Base-by-base conservation (phyloP, 1,140 invertebrate genomes). In the Drosophila sp. region DNA sequence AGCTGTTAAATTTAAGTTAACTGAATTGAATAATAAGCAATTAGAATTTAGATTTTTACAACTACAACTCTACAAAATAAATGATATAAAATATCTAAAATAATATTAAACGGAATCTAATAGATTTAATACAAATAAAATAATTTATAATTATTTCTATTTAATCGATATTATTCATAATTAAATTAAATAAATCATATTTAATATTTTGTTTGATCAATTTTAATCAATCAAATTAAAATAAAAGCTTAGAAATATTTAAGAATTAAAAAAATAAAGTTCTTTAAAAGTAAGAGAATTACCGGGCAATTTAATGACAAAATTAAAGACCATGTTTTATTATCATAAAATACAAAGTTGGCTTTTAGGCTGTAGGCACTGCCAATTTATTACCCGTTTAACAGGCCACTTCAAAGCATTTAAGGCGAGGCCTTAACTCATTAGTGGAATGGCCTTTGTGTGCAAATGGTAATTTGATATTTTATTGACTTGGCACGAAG, bases 401-500 rank as follows among this genome's bases (percentile, higher is more conserved):
- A 36, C 43, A 36, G 56, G 50, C 25, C 53, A 78, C 70, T 75
- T 81, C 79, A 81, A 81, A 78, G 61, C 48, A 29, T 2, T 6
- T 11, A 27, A 21, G 27, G 21, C 8, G 32, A 41, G 48, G 54
- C 65, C 65, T 61, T 13, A 67, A 46, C 57, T 69, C 71, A 74
- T 74, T 74, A 74, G 62, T 59, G 7, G 53, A 65, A 59, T 57
- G 11, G 73, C 79, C 79, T 25, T 41, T 41, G 74, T 74, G 57
- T 62, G 13, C 21, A 0, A 75, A 76, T 66, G 65, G 45, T 80
- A 80, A 80, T 80, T 80, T 80, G 77, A 76, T 80, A 48, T 46
- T 77, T 64, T 58, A 63, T 72, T 58, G 59, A 59, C 51, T 48
- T 43, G 21, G 36, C 56, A 7, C 0, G 25, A 38, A n/a, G 21